Base-by-base conservation (phyloP, 2,113 vertebrate genomes). In the Oryzias javanicus region DNA sequence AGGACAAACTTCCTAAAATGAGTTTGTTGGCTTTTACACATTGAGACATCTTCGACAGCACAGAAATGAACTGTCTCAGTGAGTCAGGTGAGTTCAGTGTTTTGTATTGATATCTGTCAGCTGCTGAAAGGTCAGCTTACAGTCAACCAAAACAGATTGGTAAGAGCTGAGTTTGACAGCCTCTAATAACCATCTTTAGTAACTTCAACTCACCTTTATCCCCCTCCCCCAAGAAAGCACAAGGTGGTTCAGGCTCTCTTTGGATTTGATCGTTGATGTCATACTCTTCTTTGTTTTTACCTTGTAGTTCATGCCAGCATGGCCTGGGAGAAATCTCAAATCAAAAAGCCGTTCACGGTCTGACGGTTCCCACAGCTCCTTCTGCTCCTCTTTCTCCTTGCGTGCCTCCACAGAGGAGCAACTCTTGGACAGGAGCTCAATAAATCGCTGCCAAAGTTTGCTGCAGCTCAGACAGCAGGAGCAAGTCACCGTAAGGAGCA, bases 401-500 rank as follows among this genome's bases (percentile, higher is more conserved):
- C 29, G 17, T 54, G 51, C n/a, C 4, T 40, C 51, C 4, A 40
- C 8, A 40, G 14, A 19, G 50, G 25, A 41, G 51, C n/a, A 3
- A 27, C n/a, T 47, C 55, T 27, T 24, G 19, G 55, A 47, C 55
- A 58, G 55, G 16, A 25, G 24, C 24, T 58, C 55, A 29, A 46
- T 18, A 46, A 58, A 27, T 58, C 24, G 4, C 55, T 58, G 55
- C 42, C 25, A 35, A 25, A 57, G 16, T 45, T 57, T 45, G 16
- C 42, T 18, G 17, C 42, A 16, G 27, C 44, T 58, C 24, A 29
- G 17, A 8, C 55, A 58, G 4, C 20, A 57, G 44, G 42, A 58
- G 24, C 17, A 58, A 29, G 55, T 46, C 24, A 19, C n/a, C 51
- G 29, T 54, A 14, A 35, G 51, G 29, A 19, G 12, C 29, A 54